Evolutionary conservation across 2,113 vertebrate genomes (phyloP).

Genomic region (Chrysemys picta): DNA sequence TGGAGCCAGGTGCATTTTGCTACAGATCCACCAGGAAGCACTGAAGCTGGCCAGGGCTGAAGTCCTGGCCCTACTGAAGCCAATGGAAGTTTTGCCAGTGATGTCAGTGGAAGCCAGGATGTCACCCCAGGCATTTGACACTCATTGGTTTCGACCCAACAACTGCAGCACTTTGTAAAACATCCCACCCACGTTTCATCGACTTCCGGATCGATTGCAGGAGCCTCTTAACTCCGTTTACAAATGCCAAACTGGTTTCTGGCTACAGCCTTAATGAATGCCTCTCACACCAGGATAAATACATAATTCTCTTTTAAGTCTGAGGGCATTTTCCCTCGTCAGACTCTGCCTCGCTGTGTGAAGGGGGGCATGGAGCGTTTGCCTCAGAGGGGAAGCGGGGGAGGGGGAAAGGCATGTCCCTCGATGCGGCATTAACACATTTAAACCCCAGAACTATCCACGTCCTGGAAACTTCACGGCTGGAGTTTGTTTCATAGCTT

Average conservation of each 20-base stretch:
- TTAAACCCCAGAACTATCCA: background rate
- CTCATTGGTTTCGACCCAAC: background rate
- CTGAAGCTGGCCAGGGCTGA: background rate
- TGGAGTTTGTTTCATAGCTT: background rate
- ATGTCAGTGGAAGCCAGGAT: fast-evolving
- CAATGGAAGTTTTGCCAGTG: background rate
- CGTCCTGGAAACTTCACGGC: background rate
- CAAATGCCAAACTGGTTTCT: background rate
- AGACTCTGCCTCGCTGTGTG: conserved; percentile 42
- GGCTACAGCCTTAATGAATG: conserved; percentile 49
- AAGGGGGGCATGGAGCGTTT: conserved; percentile 44
- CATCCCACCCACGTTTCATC: conserved; percentile 27
- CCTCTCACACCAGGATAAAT: conserved; percentile 48
- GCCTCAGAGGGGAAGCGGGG: conserved; percentile 4
- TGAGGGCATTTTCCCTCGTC: conserved; percentile 23
- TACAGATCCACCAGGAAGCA: background rate
- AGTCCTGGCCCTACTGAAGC: background rate
- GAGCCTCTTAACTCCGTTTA: background rate
- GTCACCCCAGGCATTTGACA: background rate
- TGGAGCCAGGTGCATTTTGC: background rate
- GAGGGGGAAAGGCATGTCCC: background rate
- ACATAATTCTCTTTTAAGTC: conserved; percentile 70
- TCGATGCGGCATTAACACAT: background rate
- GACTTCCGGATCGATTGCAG: background rate
- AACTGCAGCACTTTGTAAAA: conserved; percentile 13